phyloP scores from a whole-genome alignment of 2,888 invertebrate genomes.

The Dichetophora obliterata region DNA sequence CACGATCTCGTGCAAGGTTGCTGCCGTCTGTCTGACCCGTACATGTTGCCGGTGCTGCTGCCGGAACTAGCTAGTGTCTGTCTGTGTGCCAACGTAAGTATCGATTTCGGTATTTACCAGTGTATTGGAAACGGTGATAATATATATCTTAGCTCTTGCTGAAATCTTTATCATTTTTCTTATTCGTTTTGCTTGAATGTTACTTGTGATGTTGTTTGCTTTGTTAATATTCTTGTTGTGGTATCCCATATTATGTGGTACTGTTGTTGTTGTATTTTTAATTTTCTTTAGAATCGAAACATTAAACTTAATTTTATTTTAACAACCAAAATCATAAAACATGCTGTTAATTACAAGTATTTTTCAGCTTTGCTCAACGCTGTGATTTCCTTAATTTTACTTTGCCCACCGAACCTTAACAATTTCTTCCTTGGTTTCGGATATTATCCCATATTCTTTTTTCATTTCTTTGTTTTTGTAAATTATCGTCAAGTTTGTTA shows the following conservation, averaged over 20 bases:
- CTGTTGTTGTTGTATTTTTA: conserved; percentile 11
- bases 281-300: not conserved
- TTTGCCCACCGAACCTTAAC: not conserved
- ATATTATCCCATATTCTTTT: not conserved
- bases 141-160: not conserved
- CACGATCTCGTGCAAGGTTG: not conserved
- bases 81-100: not conserved
- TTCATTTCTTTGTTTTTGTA: not conserved
- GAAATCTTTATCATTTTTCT: conserved; percentile 1
- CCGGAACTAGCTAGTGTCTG: not conserved
- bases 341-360: conserved; percentile 8
- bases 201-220: not conserved
- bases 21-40: not conserved
- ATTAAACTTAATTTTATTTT: conserved; percentile 13
- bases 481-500: not conserved
- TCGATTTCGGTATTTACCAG: not conserved
- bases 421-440: too few species aligned
- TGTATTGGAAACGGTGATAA: too few species aligned
- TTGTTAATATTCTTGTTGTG: not conserved
- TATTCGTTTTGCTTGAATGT: not conserved
- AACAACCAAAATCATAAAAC: not conserved
- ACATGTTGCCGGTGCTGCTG: not conserved
- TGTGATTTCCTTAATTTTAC: not conserved
- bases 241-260: not conserved
- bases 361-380: not conserved